Base-by-base conservation (phyloP, 2,888 invertebrate species). In the Pammene aurita region DNA sequence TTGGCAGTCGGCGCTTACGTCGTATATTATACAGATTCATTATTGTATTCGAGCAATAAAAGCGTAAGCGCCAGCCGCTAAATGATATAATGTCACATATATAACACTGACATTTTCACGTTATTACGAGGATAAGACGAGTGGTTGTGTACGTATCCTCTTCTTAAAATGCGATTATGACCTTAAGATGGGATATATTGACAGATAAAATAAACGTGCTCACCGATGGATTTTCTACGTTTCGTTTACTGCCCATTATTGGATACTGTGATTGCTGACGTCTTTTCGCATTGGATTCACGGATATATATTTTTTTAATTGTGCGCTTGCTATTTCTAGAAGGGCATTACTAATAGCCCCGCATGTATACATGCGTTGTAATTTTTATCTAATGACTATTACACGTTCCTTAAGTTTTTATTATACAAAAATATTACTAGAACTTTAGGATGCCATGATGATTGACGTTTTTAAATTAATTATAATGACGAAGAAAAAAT, bases 231-330 rank as follows among this genome's bases (percentile, higher is more conserved):
- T 54, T 38, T 35, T 56, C 52, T n/a, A 9, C 16, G 18, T 18
- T 57, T 34, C 14, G 66, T n/a, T 34, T 50, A n/a, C 48, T 62
- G 42, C 41, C 35, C 50, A 56, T 56, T 41, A 34, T 62, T 18
- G 18, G 6, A 16, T 58, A 44, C 50, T 63, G 16, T 50, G 42
- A 42, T 16, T 44, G 62, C 57, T 57, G 42, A 56, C 44, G 44
- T 55, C 34, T 48, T 52, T 38, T 63, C 35, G 18, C 56, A 50
- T 52, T 58, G 44, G 52, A n/a, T 42, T 34, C 52, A 52, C 50
- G 62, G 62, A 62, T 62, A 62, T 63, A 44, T 64, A 50, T 67
- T 46, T 68, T 44, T 63, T 58, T 63, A 64, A 64, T 52, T 64
- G 38, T 14, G 14, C 41, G 18, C 63, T 18, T 48, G 48, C 44